Evolutionary conservation across 2,888 invertebrate species (phyloP), one percentile per base, ranked within the genome.

Genomic region (Cantharis rustica): DNA sequence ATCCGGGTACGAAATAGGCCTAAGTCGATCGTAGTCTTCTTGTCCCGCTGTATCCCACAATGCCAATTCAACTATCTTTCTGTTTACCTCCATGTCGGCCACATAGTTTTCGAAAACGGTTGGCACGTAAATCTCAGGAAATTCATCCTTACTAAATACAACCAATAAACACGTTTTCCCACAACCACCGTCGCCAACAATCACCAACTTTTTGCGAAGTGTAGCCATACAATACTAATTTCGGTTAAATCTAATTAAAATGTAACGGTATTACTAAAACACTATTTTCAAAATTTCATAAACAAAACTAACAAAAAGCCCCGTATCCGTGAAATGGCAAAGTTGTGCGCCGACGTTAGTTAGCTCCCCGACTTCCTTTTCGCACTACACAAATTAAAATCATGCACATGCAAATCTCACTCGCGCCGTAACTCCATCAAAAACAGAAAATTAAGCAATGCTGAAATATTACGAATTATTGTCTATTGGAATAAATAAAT

Each of bases 31-130:
- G 89, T 98, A 98, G 89, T 98, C 98, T 90, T 98, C 98, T 89
- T 98, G 98, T 73, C 98, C 98, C 83, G 98, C 98, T 83, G 98
- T 98, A 92, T 98, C 98, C 98, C 98, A 98, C 85, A 97, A 90
- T 83, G 96, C 96, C 85, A 97, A 90, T 89, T 97, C 96, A 84
- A 97, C 95, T 91, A 96, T 98, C 90, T 98, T 98, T 85, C 96
- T 94, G 88, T 99, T 99, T 82, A 99, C 98, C 91, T 98, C 98
- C 87, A 99, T 98, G 90, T 99, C 99, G 86, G 99, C 98, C 88
- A 99, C 99, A 94, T 99, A 99, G 90, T 99, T 99, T 90, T 99
- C 99, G 91, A 99, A 99, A 85, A 99, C 99, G 86, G 99, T 99
- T 87, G 99, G 99, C 89, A 99, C 98, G 91, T 99, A 99, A 84